Evolutionary conservation across 2,797 vertebrate genomes (phyloP), one percentile per base, ranked within the genome.

Genomic region (Pelobates cultripes): DNA sequence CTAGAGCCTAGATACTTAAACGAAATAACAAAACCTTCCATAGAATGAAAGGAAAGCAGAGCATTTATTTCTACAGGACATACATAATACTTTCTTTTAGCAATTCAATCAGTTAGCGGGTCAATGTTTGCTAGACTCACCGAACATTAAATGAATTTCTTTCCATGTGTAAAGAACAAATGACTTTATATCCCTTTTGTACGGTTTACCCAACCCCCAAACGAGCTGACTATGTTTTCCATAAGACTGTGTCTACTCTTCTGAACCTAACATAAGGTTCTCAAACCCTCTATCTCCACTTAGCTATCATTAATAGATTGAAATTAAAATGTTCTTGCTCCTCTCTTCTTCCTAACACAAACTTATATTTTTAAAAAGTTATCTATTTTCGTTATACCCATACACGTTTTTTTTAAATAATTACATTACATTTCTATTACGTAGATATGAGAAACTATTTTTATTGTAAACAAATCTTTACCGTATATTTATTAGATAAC

Each of bases 71-170:
- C 10, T 80, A 14, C 9, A 40, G 43, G 40, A 8, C 64, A 51
- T 40, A 61, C 14, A 73, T 53, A 79, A 66, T 67, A 15, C 14
- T 14, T 73, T 40, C 8, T 61, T 61, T 70, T 43, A 61, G 55
- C 70, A 3, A 6, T 71, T 64, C 61, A 64, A 7, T n/a, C 44
- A 71, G 43, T 45, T 43, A 9, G 13, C 45, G 6, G 43, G 55
- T 45, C 43, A 72, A 67, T 82, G 74, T 82, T 77, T 82, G 45
- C 74, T 67, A 63, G 60, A 43, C 68, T 28, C 40, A 55, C 10
- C 15, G 41, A 55, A 82, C 67, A 77, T 72, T 76, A 67, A 55
- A 51, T 64, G 6, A 70, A 53, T 51, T 3, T 10, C 42, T 70
- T 4, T 68, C 66, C 13, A 68, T 14, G 5, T 68, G 42, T 66